Evolutionary conservation across 2,797 vertebrate genomes (phyloP).

Genomic region (Buceros bicornis): DNA sequence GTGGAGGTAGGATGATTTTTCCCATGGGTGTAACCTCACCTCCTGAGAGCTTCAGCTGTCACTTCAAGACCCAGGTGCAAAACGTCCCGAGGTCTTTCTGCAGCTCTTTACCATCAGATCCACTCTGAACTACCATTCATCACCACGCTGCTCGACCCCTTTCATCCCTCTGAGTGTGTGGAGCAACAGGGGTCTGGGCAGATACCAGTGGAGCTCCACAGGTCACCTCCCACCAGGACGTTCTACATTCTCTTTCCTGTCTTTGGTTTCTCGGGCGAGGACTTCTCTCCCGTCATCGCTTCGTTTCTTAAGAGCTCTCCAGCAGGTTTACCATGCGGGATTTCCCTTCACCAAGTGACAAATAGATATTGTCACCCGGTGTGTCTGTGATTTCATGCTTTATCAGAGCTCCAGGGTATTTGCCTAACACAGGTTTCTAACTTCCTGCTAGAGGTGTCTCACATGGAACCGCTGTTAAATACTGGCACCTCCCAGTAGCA

Average conservation of each 20-base stretch:
- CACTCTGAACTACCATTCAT: background rate
- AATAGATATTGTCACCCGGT: fast-evolving
- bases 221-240: fast-evolving
- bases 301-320: background rate
- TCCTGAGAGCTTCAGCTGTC: background rate
- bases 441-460: background rate
- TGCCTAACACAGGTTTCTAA: background rate
- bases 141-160: background rate
- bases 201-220: fast-evolving
- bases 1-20: background rate
- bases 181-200: background rate
- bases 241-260: background rate
- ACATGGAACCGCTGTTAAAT: background rate
- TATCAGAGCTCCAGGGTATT: background rate
- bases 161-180: background rate
- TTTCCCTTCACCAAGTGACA: background rate
- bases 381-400: fast-evolving
- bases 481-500: background rate
- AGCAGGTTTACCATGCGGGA: background rate
- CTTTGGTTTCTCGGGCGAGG: background rate
- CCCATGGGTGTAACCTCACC: background rate
- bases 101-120: background rate
- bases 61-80: background rate
- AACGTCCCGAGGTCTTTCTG: background rate
- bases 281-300: background rate